A percentile compares a stretch with the other conserved stretches of the same genome.
These are phyloP conservation scores for Trachelus tabidus DNA, from an alignment of 2,888 invertebrate genomes.

Conservation along the genomic window DNA sequence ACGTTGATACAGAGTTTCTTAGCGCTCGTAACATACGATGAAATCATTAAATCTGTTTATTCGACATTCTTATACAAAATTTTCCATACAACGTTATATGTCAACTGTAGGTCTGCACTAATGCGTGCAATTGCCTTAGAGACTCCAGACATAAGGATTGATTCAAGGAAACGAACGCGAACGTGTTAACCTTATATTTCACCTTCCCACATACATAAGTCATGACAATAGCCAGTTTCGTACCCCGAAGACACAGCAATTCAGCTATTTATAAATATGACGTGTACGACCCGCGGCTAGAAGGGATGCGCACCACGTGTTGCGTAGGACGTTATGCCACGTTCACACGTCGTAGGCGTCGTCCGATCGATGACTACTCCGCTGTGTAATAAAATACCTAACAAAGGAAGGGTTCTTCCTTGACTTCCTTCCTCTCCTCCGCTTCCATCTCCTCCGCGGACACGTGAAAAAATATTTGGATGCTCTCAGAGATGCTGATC, in stretches of 20 bases:
- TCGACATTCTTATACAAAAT: neutral
- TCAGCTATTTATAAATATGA: neutral
- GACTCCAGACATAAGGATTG: neutral
- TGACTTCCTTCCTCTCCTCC: neutral
- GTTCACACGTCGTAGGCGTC: constrained; percentile 46
- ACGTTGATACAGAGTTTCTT: too few relatives aligned
- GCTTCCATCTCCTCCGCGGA: neutral
- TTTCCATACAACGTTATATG: neutral
- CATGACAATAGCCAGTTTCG: neutral
- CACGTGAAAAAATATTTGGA: neutral
- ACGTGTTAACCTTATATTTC: neutral
- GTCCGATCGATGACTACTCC: constrained; percentile 28
- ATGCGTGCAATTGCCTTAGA: neutral
- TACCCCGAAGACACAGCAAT: neutral
- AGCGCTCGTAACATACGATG: too few relatives aligned
- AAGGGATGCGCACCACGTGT: constrained; percentile 30
- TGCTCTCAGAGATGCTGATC: neutral
- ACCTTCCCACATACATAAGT: neutral
- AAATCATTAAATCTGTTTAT: neutral
- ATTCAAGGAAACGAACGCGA: neutral
- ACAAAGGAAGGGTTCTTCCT: neutral
- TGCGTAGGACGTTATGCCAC: constrained; percentile 34
- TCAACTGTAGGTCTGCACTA: neutral
- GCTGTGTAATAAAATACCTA: constrained; percentile 19
- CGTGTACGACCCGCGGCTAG: neutral